Evolutionary conservation across 2,888 invertebrate genomes (phyloP).

Genomic region (Ormyrus thymus): DNA sequence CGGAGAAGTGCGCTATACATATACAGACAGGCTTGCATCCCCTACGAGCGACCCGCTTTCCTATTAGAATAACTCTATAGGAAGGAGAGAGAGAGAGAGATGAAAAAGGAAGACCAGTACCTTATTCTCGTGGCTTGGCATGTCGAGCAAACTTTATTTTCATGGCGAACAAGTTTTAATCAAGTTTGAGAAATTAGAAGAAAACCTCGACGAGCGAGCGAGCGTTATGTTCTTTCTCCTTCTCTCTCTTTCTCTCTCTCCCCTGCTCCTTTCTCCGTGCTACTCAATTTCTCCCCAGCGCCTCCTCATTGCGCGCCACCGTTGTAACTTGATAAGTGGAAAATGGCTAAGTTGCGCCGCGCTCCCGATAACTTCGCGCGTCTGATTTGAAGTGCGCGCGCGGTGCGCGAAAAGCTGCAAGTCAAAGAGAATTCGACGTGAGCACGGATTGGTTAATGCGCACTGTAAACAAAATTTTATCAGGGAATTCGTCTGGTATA

Average conservation of each 20-base stretch:
- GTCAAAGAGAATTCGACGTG: background rate
- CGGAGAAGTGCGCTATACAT: no score
- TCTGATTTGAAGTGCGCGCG: background rate
- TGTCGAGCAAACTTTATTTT: slow-evolving; percentile 66
- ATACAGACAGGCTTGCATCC: no score
- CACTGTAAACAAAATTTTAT: background rate
- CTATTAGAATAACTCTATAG: slow-evolving; percentile 12
- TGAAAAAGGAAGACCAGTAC: background rate
- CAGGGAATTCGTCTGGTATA: no score
- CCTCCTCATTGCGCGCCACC: slow-evolving; percentile 16
- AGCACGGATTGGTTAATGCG: background rate
- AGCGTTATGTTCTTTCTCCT: background rate
- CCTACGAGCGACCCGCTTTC: no score
- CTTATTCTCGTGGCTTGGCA: slow-evolving; percentile 21
- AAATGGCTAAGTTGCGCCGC: slow-evolving; percentile 61
- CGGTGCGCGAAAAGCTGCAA: background rate
- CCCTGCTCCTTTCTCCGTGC: no score
- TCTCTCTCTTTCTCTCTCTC: background rate
- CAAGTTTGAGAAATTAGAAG: slow-evolving; percentile 71
- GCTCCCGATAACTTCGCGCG: slow-evolving; percentile 64
- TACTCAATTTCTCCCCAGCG: slow-evolving; percentile 26
- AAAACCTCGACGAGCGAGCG: slow-evolving; percentile 58
- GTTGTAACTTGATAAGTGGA: slow-evolving; percentile 63
- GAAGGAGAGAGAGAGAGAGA: slow-evolving; percentile 4
- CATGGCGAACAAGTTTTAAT: slow-evolving; percentile 71